phyloP scores from a whole-genome alignment of 2,113 vertebrate species.

The Phodopus roborovskii region DNA sequence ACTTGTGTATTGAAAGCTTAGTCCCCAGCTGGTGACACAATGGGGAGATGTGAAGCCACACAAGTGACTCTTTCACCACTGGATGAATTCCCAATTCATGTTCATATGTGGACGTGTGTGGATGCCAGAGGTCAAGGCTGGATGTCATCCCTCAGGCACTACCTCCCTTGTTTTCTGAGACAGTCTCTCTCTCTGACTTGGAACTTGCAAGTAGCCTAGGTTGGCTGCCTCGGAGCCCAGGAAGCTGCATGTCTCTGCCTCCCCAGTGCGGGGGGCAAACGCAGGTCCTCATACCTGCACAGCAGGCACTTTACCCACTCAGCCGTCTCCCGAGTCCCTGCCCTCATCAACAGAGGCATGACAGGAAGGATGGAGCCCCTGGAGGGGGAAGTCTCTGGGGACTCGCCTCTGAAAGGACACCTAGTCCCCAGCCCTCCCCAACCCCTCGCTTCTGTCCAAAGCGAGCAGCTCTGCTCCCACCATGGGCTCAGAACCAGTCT shows the following conservation, averaged over 20 bases:
- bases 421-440: background rate
- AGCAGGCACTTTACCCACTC: background rate
- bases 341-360: background rate
- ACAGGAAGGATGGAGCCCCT: background rate
- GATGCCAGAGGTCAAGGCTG: background rate
- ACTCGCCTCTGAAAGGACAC: background rate
- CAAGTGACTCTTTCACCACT: no score
- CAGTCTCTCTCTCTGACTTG: background rate
- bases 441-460: background rate
- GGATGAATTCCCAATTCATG: background rate
- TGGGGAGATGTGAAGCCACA: no score
- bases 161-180: background rate
- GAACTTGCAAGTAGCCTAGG: background rate
- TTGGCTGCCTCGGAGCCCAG: background rate
- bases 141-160: background rate
- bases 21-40: background rate
- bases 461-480: background rate
- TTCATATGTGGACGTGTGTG: background rate
- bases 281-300: background rate
- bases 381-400: background rate
- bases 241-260: background rate
- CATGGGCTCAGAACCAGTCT: background rate
- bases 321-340: background rate
- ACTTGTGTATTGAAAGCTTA: background rate
- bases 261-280: background rate